These are phyloP conservation scores for Xanthia togata DNA, from an alignment of 2,888 invertebrate genomes.

Conservation along the genomic window DNA sequence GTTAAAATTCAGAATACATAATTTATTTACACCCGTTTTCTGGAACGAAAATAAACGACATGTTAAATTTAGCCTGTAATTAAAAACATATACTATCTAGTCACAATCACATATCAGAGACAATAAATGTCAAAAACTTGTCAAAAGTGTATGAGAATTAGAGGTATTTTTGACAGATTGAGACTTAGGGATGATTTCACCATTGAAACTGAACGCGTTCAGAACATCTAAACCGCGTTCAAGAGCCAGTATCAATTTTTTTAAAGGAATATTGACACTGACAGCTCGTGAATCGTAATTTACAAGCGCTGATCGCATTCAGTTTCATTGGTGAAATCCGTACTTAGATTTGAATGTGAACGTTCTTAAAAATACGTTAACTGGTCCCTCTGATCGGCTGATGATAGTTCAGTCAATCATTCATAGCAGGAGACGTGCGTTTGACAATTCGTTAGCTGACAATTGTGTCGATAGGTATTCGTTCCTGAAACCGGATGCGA, in stretches of 20 bases:
- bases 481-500: not conserved
- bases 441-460: not conserved
- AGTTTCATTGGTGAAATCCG: no score
- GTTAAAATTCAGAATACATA: not conserved
- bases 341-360: not conserved
- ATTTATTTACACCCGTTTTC: not conserved
- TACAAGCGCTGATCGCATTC: no score
- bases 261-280: no score
- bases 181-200: not conserved
- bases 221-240: no score
- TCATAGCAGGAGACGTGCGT: not conserved
- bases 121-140: not conserved
- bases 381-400: not conserved
- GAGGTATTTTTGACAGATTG: not conserved
- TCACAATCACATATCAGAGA: not conserved
- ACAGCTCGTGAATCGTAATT: no score
- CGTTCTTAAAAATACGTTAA: not conserved
- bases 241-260: no score
- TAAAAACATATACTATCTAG: not conserved
- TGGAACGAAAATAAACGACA: not conserved
- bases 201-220: no score
- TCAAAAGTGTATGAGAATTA: not conserved
- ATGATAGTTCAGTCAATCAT: not conserved
- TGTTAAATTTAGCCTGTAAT: not conserved
- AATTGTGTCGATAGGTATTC: not conserved